A percentile compares a stretch with the other conserved stretches of the same genome.
These are phyloP conservation scores for Aurelia sp. DNA, from an alignment of 30 jellyfish, hydroid and myxozoan species.

Conservation along the genomic window DNA sequence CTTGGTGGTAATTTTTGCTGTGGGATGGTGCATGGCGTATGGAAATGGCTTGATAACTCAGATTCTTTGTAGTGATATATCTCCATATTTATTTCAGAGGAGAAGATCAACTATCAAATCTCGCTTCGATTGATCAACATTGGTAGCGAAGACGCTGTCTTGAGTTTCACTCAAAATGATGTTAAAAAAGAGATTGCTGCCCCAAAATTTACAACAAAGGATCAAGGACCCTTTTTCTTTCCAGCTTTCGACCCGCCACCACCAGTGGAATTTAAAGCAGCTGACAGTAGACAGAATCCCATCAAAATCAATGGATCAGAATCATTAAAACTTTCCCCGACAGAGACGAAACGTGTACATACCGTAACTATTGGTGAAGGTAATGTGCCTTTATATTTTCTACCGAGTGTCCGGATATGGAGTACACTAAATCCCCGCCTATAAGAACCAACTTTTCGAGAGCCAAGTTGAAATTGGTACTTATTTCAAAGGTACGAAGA, in stretches of 20 bases:
- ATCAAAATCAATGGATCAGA: not conserved
- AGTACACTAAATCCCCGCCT: too few species aligned
- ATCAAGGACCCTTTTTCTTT: not conserved
- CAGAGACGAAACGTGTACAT: not conserved
- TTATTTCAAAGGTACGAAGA: too few species aligned
- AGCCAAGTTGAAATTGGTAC: too few species aligned
- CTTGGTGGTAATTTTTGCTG: too few species aligned
- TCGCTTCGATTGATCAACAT: not conserved
- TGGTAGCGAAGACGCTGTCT: not conserved
- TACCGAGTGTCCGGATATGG: too few species aligned
- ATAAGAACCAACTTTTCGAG: too few species aligned
- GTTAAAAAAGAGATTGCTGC: too few species aligned
- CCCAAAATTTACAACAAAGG: too few species aligned
- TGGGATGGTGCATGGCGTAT: too few species aligned
- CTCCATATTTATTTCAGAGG: not conserved
- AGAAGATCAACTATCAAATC: not conserved
- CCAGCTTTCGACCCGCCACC: not conserved
- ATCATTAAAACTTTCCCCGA: not conserved
- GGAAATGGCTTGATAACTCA: too few species aligned
- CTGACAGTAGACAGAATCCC: not conserved
- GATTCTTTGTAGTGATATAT: too few species aligned
- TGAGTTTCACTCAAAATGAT: too few species aligned
- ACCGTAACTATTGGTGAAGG: slow-evolving; percentile 4
- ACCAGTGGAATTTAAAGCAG: not conserved
- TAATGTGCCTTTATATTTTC: not conserved